Percentiles rank a stretch among this genome's conserved stretches.
These are phyloP conservation scores for Anastatus disparis DNA, from an alignment of 1,140 invertebrate genomes.

Conservation along the genomic window DNA sequence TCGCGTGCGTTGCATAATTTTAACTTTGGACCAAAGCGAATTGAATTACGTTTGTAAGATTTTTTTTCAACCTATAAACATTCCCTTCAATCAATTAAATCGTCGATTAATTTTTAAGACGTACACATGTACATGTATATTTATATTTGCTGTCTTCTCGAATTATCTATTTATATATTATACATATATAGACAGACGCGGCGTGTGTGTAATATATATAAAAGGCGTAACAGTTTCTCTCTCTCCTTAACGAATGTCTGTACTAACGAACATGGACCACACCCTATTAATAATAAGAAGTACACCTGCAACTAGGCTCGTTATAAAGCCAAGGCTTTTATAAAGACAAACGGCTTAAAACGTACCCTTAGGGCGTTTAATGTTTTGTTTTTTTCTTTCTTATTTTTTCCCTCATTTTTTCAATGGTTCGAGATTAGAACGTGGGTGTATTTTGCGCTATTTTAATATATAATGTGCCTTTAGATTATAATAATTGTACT, in stretches of 20 bases:
- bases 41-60: too few relatives aligned
- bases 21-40: too few relatives aligned
- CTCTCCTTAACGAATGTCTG: slow-evolving; percentile 50
- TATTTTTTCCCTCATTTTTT: too few relatives aligned
- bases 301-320: slow-evolving; percentile 58
- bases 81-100: slow-evolving; percentile 22
- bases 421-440: slow-evolving; percentile 23
- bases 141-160: too few relatives aligned
- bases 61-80: slow-evolving; percentile 20
- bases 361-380: too few relatives aligned
- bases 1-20: slow-evolving; percentile 39
- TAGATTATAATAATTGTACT: slow-evolving; percentile 49
- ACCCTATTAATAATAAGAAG: slow-evolving; percentile 51
- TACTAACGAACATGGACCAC: slow-evolving; percentile 59
- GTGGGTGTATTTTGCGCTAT: slow-evolving; percentile 44
- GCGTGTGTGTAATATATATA: too few relatives aligned
- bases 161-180: too few relatives aligned
- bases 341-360: slow-evolving; percentile 52
- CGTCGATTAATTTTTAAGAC: slow-evolving; percentile 30
- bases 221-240: too few relatives aligned
- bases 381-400: too few relatives aligned
- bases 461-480: too few relatives aligned
- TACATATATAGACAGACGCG: slow-evolving; percentile 2
- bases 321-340: too few relatives aligned
- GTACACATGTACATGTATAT: slow-evolving; percentile 16